Base-by-base conservation (phyloP, 2,797 vertebrate species). In the Antennarius maculatus region DNA sequence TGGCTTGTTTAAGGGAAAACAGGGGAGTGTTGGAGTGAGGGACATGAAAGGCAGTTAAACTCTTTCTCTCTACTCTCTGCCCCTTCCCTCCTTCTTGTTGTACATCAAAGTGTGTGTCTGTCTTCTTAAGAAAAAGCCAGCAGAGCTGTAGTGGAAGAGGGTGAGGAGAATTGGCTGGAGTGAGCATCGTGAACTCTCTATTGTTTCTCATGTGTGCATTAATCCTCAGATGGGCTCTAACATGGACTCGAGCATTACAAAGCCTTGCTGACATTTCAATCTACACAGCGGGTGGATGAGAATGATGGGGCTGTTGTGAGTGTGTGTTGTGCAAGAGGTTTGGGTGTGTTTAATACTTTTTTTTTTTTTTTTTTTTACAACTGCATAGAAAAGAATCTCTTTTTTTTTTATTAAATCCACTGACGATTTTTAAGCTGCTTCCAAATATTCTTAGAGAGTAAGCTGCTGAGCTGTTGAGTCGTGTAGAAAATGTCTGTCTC, bases 201-300 rank as follows among this genome's bases (percentile, higher is more conserved):
- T 90, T 91, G 89, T 91, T 88, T 87, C 76, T 79, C 74, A 79
- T 83, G 79, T 86, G 82, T 87, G 79, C 84, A 83, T 88, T 88
- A 88, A 93, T 91, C 89, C 87, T 71, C 76, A 88, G 81, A 80
- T 14, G 61, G 73, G 76, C 83, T 61, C 69, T 74, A 52, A 72
- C 63, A 67, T 56, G 62, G 73, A 59, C 71, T 51, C 39, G 47
- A 73, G 66, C 65, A 47, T 66, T 63, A 80, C 74, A 51, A 83
- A 81, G 71, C 58, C 51, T 57, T 10, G 66, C 74, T 91, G 86
- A 88, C 88, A 86, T 89, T 87, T 89, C 72, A 84, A 71, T 84
- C 81, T 56, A 43, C 54, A 57, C 69, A 73, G 63, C 79, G 66
- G 56, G 60, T 27, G 73, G 66, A 65, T 18, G 39, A 39, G 60